These are phyloP conservation scores for Scaptomyza montana DNA, from an alignment of 1,140 invertebrate species.

Conservation along the genomic window DNA sequence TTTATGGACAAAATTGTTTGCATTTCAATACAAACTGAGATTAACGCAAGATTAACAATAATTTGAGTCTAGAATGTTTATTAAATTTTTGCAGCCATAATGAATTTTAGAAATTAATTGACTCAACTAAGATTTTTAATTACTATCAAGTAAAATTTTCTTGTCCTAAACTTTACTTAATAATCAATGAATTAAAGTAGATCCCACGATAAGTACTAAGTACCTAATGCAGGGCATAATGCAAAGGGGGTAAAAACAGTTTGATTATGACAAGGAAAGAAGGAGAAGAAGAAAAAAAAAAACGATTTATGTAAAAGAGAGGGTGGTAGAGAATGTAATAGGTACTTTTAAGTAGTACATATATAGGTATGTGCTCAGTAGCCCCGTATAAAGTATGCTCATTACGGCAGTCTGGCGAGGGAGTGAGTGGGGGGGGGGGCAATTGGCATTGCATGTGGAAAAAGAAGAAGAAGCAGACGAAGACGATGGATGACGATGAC, in stretches of 20 bases:
- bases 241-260: neutral
- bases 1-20: no score
- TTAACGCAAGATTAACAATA: neutral
- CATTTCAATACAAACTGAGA: no score
- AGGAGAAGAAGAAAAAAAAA: neutral
- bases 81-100: no score
- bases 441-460: conserved; percentile 43
- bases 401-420: conserved; percentile 39
- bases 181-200: conserved; percentile 33
- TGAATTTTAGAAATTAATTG: no score
- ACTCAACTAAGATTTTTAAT: neutral
- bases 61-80: no score
- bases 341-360: conserved; percentile 17
- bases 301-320: neutral
- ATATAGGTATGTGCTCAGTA: conserved; percentile 39
- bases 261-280: neutral
- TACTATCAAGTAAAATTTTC: neutral
- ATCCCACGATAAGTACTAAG: conserved; percentile 32
- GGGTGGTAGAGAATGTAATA: neutral
- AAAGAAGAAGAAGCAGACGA: conserved; percentile 1
- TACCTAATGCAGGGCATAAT: neutral
- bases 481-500: no score
- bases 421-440: conserved; percentile 5
- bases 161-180: neutral
- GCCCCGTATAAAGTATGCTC: conserved; percentile 67